A percentile compares a stretch with the other conserved stretches of the same genome.
Evolutionary conservation across 2,888 invertebrate species (phyloP).

Genomic region (Phania funesta): DNA sequence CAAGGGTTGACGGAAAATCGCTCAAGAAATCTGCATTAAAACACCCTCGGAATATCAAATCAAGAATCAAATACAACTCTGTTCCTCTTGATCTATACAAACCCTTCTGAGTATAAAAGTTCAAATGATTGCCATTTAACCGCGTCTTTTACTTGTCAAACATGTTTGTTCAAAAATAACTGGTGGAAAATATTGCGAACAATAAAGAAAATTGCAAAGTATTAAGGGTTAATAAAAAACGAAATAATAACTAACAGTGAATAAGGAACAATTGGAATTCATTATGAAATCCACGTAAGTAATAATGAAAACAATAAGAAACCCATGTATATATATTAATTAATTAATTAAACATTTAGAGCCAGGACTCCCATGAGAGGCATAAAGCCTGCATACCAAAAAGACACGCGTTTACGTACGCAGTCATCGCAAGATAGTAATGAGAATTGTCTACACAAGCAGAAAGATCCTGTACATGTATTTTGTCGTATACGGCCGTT

Average conservation of each 20-base stretch:
- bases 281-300: slow-evolving; percentile 68
- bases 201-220: background rate
- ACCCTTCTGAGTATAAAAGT: background rate
- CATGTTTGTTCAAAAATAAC: slow-evolving; percentile 62
- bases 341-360: slow-evolving; percentile 60
- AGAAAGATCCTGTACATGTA: slow-evolving; percentile 90
- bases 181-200: slow-evolving; percentile 13
- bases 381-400: slow-evolving; percentile 70
- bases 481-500: slow-evolving; percentile 92
- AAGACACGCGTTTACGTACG: slow-evolving; percentile 68
- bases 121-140: slow-evolving; percentile 39
- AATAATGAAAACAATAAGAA: background rate
- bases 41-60: no score
- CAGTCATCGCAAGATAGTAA: slow-evolving; percentile 55
- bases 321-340: background rate
- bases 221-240: background rate
- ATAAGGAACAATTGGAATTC: background rate
- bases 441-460: slow-evolving; percentile 63
- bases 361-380: slow-evolving; percentile 75
- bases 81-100: no score
- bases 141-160: slow-evolving; percentile 56
- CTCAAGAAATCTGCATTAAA: no score
- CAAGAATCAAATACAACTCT: no score
- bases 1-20: no score
- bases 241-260: background rate